A percentile compares a stretch with the other conserved stretches of the same genome.
Evolutionary conservation across 2,113 vertebrate genomes (phyloP).

Genomic region (Lophochroa leadbeateri): DNA sequence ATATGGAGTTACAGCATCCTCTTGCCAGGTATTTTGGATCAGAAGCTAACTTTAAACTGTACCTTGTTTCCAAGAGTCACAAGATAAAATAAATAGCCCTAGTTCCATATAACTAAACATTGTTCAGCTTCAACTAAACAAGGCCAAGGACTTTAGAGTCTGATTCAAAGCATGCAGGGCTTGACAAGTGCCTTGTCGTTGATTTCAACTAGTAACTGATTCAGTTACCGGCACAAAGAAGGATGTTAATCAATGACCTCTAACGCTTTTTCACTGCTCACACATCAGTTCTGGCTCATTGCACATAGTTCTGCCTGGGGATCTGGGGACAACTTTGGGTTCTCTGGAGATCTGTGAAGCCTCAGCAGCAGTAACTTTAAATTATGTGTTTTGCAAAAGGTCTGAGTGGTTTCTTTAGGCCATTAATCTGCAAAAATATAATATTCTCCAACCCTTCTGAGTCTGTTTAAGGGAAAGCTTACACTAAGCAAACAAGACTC

Average conservation of each 20-base stretch:
- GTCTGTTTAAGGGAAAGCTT: neutral
- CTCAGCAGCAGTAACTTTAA: neutral
- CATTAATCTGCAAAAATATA: neutral
- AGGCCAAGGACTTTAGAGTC: neutral
- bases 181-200: neutral
- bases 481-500: neutral
- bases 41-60: constrained; percentile 15
- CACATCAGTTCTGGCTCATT: neutral
- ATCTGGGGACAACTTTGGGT: neutral
- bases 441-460: neutral
- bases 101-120: neutral
- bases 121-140: constrained; percentile 5
- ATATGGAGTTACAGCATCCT: neutral
- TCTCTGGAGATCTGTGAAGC: neutral
- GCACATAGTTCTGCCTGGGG: neutral
- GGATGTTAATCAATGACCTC: neutral
- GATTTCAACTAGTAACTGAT: neutral
- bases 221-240: neutral
- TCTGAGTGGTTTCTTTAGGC: neutral
- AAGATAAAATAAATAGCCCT: constrained; percentile 18
- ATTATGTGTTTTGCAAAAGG: neutral
- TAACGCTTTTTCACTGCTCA: neutral
- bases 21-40: constrained; percentile 7
- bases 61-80: neutral
- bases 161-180: neutral